A percentile compares a stretch with the other conserved stretches of the same genome.
These are phyloP conservation scores for Sterrhoptilus dennistouni DNA, from an alignment of 2,113 vertebrate genomes.

Conservation along the genomic window DNA sequence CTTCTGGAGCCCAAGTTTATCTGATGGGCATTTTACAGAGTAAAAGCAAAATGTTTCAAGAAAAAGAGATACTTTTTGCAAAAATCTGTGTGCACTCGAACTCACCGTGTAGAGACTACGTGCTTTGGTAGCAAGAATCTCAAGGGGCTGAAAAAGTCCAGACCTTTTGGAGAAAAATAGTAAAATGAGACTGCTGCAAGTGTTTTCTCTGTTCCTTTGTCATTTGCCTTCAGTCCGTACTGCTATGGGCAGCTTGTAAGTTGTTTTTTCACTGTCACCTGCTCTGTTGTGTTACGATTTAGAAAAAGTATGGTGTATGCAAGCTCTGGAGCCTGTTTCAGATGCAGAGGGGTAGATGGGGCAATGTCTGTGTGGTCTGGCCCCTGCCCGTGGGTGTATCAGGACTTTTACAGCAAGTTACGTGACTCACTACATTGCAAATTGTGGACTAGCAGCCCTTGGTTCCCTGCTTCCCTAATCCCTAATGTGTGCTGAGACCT, in stretches of 20 bases:
- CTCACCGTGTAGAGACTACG: neutral
- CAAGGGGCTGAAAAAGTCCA: neutral
- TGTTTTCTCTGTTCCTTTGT: neutral
- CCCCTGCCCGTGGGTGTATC: fast-evolving
- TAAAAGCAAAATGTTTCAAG: neutral
- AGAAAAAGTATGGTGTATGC: neutral
- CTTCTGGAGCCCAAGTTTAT: neutral
- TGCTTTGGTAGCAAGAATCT: neutral
- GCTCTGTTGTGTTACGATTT: neutral
- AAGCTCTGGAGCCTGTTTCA: neutral
- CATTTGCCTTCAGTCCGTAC: neutral
- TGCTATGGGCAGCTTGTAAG: neutral
- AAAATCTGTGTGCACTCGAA: neutral
- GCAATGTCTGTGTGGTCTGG: neutral
- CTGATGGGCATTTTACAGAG: neutral
- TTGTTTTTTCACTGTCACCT: neutral
- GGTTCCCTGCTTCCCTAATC: neutral
- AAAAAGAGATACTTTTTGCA: neutral
- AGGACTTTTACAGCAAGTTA: neutral
- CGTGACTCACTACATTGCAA: neutral
- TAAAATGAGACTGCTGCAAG: neutral
- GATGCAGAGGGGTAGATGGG: neutral
- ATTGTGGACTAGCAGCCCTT: neutral
- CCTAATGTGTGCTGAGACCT: neutral
- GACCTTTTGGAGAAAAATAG: neutral